Evolutionary conservation across 2,113 vertebrate genomes (phyloP).

Genomic region (Pandion haliaetus): DNA sequence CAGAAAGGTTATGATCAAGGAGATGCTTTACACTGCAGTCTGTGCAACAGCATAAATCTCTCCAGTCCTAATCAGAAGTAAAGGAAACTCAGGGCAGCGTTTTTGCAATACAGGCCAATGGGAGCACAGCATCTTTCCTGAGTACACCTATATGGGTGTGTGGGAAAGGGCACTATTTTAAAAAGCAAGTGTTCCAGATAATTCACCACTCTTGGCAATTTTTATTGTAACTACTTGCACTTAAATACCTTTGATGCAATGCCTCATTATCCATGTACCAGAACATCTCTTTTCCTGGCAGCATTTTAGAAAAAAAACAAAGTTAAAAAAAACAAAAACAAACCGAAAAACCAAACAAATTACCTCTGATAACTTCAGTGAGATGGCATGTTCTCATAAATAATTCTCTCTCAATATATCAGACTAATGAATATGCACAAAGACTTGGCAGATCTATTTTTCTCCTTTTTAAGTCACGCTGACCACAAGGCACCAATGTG

Average conservation of each 20-base stretch:
- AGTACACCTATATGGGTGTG: neutral
- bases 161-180: neutral
- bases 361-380: neutral
- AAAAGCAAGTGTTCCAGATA: neutral
- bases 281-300: neutral
- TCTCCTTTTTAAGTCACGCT: conserved; percentile 8
- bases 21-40: neutral
- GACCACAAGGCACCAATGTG: neutral
- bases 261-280: neutral
- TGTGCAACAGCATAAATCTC: neutral
- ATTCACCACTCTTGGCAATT: neutral
- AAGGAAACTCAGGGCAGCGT: neutral
- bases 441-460: neutral
- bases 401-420: neutral
- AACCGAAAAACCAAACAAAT: neutral
- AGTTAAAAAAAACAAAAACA: neutral
- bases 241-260: neutral
- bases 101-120: neutral
- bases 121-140: neutral
- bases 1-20: neutral
- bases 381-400: neutral
- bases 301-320: neutral
- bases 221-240: neutral
- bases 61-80: neutral
- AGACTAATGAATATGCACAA: neutral